phyloP scores from a whole-genome alignment of 64 coral and sea anemone genomes.

The Cladopsammia gracilis region DNA sequence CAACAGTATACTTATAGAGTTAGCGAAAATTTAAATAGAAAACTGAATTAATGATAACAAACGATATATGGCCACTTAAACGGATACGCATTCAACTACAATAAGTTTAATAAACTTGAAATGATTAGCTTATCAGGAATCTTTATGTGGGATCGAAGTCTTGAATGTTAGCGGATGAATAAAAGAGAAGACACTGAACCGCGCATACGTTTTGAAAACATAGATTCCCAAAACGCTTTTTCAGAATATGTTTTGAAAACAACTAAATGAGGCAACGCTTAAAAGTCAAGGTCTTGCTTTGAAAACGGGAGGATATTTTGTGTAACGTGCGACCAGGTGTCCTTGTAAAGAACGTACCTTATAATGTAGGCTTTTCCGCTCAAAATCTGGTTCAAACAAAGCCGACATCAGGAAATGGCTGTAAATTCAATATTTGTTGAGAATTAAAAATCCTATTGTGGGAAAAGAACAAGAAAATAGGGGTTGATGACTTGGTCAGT shows the following conservation, averaged over 20 bases:
- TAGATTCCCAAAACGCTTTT: not conserved
- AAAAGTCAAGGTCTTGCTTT: constrained; percentile 39
- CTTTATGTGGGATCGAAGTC: not conserved
- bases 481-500: constrained; percentile 5
- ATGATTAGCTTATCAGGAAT: constrained; percentile 8
- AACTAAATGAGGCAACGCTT: not conserved
- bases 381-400: constrained; percentile 53
- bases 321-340: constrained; percentile 23
- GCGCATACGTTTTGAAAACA: not conserved
- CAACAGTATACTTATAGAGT: no score
- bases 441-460: constrained; percentile 41
- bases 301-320: constrained; percentile 19
- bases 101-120: constrained; percentile 25
- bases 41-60: not conserved
- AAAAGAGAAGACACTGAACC: not conserved
- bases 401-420: constrained; percentile 42
- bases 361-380: constrained; percentile 42
- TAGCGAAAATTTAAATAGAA: not conserved
- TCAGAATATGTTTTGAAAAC: constrained; percentile 29
- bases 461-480: constrained; percentile 29
- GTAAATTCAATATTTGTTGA: constrained; percentile 59
- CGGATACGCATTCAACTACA: not conserved
- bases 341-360: not conserved
- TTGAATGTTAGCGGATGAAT: not conserved
- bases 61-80: constrained; percentile 2